Evolutionary conservation across 2,888 invertebrate genomes (phyloP).

Genomic region (Hylaea fasciaria): DNA sequence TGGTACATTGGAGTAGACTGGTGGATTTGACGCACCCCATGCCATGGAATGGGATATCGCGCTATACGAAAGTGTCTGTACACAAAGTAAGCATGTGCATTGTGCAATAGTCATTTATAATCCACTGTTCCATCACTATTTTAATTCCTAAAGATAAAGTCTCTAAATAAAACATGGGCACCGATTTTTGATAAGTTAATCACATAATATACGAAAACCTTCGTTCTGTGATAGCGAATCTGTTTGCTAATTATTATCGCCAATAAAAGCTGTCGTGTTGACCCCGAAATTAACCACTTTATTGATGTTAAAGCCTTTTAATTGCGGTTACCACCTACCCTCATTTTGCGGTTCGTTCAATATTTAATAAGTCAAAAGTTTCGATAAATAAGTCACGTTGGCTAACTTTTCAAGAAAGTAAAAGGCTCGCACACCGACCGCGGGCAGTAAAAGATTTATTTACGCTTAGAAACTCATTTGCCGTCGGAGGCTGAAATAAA

Average conservation of each 20-base stretch:
- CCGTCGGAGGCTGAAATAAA: constrained; percentile 68
- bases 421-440: constrained; percentile 55
- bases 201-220: background rate
- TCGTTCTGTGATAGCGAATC: background rate
- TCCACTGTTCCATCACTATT: background rate
- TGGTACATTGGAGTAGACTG: constrained; percentile 68
- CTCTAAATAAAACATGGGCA: too few relatives aligned
- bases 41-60: constrained; percentile 39
- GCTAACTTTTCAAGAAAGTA: constrained; percentile 44
- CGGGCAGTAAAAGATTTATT: constrained; percentile 70
- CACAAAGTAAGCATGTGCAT: background rate
- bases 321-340: too few relatives aligned
- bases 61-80: background rate
- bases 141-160: too few relatives aligned
- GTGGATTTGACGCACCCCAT: constrained; percentile 55
- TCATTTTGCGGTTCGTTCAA: too few relatives aligned
- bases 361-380: too few relatives aligned
- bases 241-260: background rate
- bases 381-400: background rate
- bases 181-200: too few relatives aligned
- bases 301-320: background rate
- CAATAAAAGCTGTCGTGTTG: background rate
- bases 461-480: constrained; percentile 80
- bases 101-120: background rate
- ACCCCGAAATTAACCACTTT: background rate